A percentile compares a stretch with the other conserved stretches of the same genome.
These are phyloP conservation scores for Tiliqua scincoides DNA, from an alignment of 2,113 vertebrate genomes.

Conservation along the genomic window DNA sequence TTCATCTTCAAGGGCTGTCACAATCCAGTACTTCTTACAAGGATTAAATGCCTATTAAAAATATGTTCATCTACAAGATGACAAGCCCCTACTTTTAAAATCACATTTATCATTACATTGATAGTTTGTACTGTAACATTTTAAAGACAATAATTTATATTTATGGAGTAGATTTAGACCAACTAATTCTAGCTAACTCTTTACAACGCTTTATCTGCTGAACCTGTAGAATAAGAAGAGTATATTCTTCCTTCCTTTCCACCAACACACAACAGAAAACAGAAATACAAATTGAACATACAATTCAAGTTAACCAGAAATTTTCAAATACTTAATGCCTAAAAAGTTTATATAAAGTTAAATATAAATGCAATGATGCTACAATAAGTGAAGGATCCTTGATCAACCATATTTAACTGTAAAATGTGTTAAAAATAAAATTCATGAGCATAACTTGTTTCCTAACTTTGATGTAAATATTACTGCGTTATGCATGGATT, in stretches of 20 bases:
- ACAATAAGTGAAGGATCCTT: slow-evolving; percentile 30
- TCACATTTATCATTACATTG: slow-evolving; percentile 35
- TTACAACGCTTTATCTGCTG: not conserved
- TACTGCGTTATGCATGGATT: too few species aligned
- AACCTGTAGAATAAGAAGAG: not conserved
- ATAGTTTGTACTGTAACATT: slow-evolving; percentile 23
- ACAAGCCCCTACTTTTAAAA: slow-evolving; percentile 51
- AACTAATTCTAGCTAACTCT: not conserved
- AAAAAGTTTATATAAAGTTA: not conserved
- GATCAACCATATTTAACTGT: slow-evolving; percentile 31
- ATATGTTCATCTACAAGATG: slow-evolving; percentile 53
- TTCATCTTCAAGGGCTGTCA: slow-evolving; percentile 61
- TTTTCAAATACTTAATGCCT: not conserved
- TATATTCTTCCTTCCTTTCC: not conserved
- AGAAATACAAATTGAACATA: not conserved
- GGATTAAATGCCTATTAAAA: slow-evolving; percentile 69
- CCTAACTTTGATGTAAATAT: slow-evolving; percentile 36
- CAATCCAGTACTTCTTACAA: slow-evolving; percentile 47
- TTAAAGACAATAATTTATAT: not conserved
- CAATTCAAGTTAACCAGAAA: not conserved
- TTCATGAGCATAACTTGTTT: not conserved
- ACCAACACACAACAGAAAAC: not conserved
- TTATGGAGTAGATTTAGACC: slow-evolving; percentile 24
- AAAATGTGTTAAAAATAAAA: not conserved
- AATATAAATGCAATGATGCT: not conserved